phyloP scores from a whole-genome alignment of 2,113 vertebrate species.

The Mesitornis unicolor region DNA sequence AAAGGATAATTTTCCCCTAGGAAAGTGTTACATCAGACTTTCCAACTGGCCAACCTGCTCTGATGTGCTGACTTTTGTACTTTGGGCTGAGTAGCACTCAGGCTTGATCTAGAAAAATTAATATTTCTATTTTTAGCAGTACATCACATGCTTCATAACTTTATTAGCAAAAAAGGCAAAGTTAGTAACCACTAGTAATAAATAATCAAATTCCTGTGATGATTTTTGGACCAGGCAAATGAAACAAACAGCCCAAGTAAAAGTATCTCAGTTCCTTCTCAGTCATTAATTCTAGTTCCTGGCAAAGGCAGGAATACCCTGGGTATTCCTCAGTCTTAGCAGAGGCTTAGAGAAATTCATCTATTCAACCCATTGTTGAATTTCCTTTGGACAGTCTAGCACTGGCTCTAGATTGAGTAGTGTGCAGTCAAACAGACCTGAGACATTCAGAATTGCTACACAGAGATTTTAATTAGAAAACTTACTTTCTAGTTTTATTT shows the following conservation, averaged over 20 bases:
- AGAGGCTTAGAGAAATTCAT: neutral
- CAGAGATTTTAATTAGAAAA: neutral
- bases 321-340: neutral
- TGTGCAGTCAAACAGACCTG: neutral
- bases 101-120: neutral
- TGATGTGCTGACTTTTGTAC: neutral
- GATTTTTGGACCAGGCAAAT: neutral
- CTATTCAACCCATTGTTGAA: neutral
- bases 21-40: neutral
- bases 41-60: neutral
- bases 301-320: neutral
- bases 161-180: neutral
- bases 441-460: neutral
- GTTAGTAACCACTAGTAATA: neutral
- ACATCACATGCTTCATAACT: neutral
- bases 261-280: neutral
- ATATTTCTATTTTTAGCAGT: neutral
- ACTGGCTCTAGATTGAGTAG: neutral
- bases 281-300: neutral
- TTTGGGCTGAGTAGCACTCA: neutral
- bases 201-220: neutral
- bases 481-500: neutral
- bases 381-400: neutral
- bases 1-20: neutral
- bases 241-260: neutral